These are phyloP conservation scores for Thymelicus lineola DNA, from an alignment of 2,888 invertebrate species.

Conservation along the genomic window DNA sequence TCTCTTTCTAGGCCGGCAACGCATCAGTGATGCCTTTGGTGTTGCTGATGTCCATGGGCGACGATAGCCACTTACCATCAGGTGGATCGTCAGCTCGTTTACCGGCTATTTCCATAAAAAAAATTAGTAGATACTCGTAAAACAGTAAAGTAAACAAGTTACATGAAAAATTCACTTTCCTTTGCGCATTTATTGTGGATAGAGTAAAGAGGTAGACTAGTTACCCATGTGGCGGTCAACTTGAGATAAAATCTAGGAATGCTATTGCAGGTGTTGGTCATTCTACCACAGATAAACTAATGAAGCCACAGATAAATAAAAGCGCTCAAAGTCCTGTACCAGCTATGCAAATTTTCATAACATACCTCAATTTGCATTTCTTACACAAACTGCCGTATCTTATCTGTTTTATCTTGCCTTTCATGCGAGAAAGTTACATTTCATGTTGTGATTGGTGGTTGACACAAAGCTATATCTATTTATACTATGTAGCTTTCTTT, in stretches of 20 bases:
- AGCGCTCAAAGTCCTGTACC: conserved; percentile 9
- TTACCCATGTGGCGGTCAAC: background rate
- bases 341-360: conserved; percentile 26
- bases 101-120: too few species aligned
- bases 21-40: too few species aligned
- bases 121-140: background rate
- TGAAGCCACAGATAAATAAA: conserved; percentile 21
- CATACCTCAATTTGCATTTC: conserved; percentile 23
- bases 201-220: background rate
- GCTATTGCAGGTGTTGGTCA: conserved; percentile 6
- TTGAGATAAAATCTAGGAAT: conserved; percentile 15
- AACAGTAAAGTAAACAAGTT: background rate
- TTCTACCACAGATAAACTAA: conserved; percentile 25
- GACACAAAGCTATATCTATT: too few species aligned
- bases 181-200: background rate
- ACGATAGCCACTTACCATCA: too few species aligned
- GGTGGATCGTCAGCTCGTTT: too few species aligned
- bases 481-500: too few species aligned
- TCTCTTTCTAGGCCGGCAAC: too few species aligned
- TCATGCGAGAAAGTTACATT: conserved; percentile 6
- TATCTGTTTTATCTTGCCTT: conserved; percentile 6
- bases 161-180: background rate
- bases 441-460: conserved; percentile 10
- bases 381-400: conserved; percentile 15
- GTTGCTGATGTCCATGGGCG: too few species aligned